These are phyloP conservation scores for Protophormia terraenovae DNA, from an alignment of 2,888 invertebrate genomes.

Conservation along the genomic window DNA sequence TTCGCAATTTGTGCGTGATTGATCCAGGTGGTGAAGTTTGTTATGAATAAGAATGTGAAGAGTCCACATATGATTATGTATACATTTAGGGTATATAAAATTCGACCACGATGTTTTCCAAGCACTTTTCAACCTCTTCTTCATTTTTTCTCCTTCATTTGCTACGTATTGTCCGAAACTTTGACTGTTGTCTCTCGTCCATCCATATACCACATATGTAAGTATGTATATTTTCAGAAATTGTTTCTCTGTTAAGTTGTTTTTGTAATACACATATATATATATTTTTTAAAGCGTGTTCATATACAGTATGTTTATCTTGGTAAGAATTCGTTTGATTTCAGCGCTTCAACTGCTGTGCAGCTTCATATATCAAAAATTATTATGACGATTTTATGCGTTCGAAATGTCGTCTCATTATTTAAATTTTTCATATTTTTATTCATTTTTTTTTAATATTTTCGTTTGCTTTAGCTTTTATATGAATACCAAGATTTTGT, in stretches of 20 bases:
- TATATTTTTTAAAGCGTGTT: slow-evolving; percentile 52
- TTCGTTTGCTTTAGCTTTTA: slow-evolving; percentile 43
- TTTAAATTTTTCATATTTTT: slow-evolving; percentile 74
- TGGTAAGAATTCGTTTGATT: slow-evolving; percentile 80
- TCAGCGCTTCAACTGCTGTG: slow-evolving; percentile 78
- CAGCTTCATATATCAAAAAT: slow-evolving; percentile 81
- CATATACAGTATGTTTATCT: slow-evolving; percentile 74
- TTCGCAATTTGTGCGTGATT: no score
- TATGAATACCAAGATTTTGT: slow-evolving; percentile 45
- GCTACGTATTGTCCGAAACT: slow-evolving; percentile 53
- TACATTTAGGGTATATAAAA: neutral
- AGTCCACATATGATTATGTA: neutral
- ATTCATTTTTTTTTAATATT: slow-evolving; percentile 50
- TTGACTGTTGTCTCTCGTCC: slow-evolving; percentile 52
- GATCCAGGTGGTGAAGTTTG: no score
- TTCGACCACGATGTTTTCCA: neutral
- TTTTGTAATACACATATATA: slow-evolving; percentile 59
- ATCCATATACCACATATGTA: neutral
- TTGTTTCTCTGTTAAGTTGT: slow-evolving; percentile 41
- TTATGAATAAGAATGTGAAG: neutral
- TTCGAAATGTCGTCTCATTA: slow-evolving; percentile 81
- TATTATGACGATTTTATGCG: slow-evolving; percentile 81
- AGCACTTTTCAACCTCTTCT: neutral
- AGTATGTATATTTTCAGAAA: neutral
- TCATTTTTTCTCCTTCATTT: slow-evolving; percentile 56